Evolutionary conservation across 2,113 vertebrate species (phyloP).

Genomic region (Callocephalon fimbriatum): DNA sequence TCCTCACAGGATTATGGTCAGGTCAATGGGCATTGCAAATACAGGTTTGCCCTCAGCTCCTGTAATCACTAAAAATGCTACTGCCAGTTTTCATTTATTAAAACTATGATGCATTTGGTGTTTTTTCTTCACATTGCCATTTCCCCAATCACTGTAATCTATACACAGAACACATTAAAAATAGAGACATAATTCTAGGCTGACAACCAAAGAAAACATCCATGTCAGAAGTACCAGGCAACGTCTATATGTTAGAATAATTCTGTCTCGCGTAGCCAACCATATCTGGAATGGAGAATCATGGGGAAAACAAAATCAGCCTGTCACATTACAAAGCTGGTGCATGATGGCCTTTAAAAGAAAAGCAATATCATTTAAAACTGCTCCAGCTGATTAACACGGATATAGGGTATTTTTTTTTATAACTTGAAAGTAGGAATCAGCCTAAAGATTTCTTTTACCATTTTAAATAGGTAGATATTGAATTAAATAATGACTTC

Average conservation of each 20-base stretch:
- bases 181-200: not conserved
- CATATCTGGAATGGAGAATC: not conserved
- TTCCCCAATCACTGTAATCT: not conserved
- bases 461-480: not conserved
- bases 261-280: not conserved
- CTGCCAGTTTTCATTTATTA: not conserved
- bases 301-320: not conserved
- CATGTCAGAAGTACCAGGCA: not conserved
- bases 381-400: not conserved
- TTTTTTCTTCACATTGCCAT: not conserved
- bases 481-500: not conserved
- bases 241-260: not conserved
- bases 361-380: not conserved
- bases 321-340: not conserved
- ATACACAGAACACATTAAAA: not conserved
- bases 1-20: not conserved
- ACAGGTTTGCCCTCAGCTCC: not conserved
- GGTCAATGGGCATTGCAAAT: fast-evolving
- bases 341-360: not conserved
- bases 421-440: not conserved
- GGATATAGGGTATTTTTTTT: fast-evolving
- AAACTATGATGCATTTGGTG: not conserved
- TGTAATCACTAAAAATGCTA: not conserved
- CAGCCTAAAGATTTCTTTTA: not conserved
- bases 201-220: not conserved